These are phyloP conservation scores for Zosterops borbonicus DNA, from an alignment of 2,113 vertebrate genomes.

Conservation along the genomic window DNA sequence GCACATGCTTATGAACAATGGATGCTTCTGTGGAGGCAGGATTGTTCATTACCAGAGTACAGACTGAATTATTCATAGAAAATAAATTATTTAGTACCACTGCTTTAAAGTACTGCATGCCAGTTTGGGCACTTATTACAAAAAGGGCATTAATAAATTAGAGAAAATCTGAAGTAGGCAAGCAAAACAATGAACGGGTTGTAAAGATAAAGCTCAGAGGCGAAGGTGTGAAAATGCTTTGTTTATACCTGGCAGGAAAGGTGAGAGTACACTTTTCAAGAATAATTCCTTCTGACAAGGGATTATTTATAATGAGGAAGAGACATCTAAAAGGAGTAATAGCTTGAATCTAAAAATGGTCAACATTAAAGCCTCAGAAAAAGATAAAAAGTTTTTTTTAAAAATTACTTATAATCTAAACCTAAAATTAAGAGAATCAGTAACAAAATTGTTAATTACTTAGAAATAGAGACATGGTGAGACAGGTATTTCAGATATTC, in stretches of 20 bases:
- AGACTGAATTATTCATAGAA: constrained; percentile 46
- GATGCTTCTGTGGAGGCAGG: neutral
- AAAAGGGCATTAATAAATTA: constrained; percentile 41
- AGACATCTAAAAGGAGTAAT: neutral
- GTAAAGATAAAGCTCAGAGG: constrained; percentile 4
- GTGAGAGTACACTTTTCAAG: neutral
- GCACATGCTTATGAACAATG: neutral
- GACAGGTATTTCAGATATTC: neutral
- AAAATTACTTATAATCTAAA: neutral
- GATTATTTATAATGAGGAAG: neutral
- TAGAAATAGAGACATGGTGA: neutral
- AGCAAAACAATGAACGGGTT: neutral
- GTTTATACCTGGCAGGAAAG: neutral
- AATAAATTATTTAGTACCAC: constrained; percentile 53
- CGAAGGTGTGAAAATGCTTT: neutral
- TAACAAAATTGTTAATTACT: neutral
- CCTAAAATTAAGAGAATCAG: neutral
- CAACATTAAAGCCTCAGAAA: neutral
- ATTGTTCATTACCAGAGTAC: constrained; percentile 6
- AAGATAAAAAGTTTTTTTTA: neutral
- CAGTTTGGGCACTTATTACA: constrained; percentile 32
- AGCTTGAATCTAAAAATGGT: neutral
- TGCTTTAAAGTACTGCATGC: constrained; percentile 5
- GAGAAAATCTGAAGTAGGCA: neutral
- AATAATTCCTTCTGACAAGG: neutral